Percentiles rank a stretch among this genome's conserved stretches.
Evolutionary conservation across 2,888 invertebrate species (phyloP).

Genomic region (Encarsia formosa): DNA sequence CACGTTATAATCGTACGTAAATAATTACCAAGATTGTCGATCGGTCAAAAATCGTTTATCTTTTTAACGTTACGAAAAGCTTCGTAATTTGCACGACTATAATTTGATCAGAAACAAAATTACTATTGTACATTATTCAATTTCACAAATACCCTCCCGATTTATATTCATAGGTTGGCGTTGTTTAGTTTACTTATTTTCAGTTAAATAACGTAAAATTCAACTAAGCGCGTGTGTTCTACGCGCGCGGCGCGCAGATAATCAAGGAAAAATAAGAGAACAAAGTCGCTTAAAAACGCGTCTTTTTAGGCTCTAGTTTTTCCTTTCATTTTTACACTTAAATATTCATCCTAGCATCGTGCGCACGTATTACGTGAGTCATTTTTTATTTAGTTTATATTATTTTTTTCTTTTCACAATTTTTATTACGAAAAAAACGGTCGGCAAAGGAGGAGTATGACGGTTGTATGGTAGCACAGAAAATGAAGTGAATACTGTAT

Average conservation of each 20-base stretch:
- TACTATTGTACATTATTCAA: constrained; percentile 11
- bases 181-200: neutral
- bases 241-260: constrained; percentile 7
- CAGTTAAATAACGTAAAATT: constrained; percentile 20
- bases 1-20: no score
- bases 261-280: neutral
- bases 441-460: constrained; percentile 21
- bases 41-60: no score
- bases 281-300: constrained; percentile 17
- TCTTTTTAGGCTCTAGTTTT: constrained; percentile 5
- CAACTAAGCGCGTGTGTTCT: constrained; percentile 13
- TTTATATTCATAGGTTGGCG: neutral
- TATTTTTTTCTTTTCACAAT: neutral
- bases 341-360: constrained; percentile 24
- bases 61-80: no score
- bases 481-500: constrained; percentile 47
- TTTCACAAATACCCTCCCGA: constrained; percentile 33
- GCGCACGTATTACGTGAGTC: constrained; percentile 19
- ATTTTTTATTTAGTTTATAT: neutral
- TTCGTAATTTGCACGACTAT: constrained; percentile 6
- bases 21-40: neutral
- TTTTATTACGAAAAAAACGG: constrained; percentile 14
- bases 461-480: constrained; percentile 21
- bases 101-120: neutral
- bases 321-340: constrained; percentile 19